Conservation (phyloP, 2,797 vertebrate species). For the Botia almorhae region DNA sequence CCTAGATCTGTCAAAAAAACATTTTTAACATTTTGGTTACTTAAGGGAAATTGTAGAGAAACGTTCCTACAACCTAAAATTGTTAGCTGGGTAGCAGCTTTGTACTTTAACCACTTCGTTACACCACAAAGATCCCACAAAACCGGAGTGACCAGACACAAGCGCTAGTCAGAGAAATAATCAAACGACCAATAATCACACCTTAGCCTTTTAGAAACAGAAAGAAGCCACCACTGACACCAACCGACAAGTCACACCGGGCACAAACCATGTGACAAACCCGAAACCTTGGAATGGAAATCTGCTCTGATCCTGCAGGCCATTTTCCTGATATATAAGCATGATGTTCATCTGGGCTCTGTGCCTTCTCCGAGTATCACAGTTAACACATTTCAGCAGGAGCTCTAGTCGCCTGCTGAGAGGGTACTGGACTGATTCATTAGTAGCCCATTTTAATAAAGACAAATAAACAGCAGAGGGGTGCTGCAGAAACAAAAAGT, state of each 20-base stretch:
- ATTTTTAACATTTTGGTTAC: too few relatives aligned
- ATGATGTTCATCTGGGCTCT: background rate
- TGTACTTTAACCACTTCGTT: too few relatives aligned
- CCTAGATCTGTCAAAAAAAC: too few relatives aligned
- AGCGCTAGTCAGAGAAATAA: too few relatives aligned
- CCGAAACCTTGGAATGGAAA: too few relatives aligned
- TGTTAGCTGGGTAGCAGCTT: too few relatives aligned
- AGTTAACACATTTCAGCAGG: slow-evolving; percentile 29
- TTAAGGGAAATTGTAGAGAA: too few relatives aligned
- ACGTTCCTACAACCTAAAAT: too few relatives aligned
- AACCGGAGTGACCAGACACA: background rate
- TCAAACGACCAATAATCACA: too few relatives aligned
- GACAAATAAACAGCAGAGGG: slow-evolving; percentile 13
- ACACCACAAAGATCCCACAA: background rate
- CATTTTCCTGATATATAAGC: background rate
- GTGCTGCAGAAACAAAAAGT: background rate
- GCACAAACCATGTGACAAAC: background rate
- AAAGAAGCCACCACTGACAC: too few relatives aligned
- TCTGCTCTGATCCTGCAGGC: background rate
- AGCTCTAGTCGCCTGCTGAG: slow-evolving; percentile 7
- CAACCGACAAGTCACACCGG: too few relatives aligned
- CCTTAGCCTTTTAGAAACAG: too few relatives aligned
- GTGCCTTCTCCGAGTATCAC: background rate
- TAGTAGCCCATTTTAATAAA: slow-evolving; percentile 14
- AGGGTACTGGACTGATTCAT: slow-evolving; percentile 4